Evolutionary conservation across 2,797 vertebrate genomes (phyloP).

Genomic region (Galagoides demidoff): DNA sequence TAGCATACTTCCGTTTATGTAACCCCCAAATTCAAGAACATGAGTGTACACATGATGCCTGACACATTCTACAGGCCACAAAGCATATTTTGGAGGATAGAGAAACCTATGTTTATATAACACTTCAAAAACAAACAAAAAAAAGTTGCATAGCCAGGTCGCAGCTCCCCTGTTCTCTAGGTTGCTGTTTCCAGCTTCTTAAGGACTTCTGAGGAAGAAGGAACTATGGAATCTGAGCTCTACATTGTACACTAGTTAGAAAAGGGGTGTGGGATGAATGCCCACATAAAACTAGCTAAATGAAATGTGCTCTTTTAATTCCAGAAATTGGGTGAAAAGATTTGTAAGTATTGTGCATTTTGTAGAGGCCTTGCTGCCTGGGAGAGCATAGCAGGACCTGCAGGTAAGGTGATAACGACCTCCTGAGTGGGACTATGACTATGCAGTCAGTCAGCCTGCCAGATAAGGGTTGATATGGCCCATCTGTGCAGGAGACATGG

Average conservation of each 20-base stretch:
- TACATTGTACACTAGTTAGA: neutral
- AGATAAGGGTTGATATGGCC: too few species aligned
- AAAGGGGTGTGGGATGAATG: too few species aligned
- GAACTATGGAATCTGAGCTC: neutral
- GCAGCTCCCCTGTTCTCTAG: neutral
- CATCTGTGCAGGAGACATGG: too few species aligned
- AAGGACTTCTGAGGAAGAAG: neutral
- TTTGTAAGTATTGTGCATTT: too few species aligned
- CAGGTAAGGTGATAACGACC: too few species aligned
- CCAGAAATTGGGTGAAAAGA: too few species aligned
- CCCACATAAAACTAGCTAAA: too few species aligned
- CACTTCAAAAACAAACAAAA: neutral
- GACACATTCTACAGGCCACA: neutral
- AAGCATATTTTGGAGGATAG: neutral
- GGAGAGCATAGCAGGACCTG: too few species aligned
- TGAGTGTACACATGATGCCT: neutral
- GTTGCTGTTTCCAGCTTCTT: neutral
- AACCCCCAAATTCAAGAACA: neutral
- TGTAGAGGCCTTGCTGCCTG: too few species aligned
- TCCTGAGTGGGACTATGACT: too few species aligned
- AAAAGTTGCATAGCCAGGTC: neutral
- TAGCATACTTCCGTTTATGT: neutral
- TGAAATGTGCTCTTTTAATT: too few species aligned
- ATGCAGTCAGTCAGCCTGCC: too few species aligned
- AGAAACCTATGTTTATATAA: neutral